phyloP scores from a whole-genome alignment of 1,140 invertebrate genomes.

The Stegodyphus dumicola region DNA sequence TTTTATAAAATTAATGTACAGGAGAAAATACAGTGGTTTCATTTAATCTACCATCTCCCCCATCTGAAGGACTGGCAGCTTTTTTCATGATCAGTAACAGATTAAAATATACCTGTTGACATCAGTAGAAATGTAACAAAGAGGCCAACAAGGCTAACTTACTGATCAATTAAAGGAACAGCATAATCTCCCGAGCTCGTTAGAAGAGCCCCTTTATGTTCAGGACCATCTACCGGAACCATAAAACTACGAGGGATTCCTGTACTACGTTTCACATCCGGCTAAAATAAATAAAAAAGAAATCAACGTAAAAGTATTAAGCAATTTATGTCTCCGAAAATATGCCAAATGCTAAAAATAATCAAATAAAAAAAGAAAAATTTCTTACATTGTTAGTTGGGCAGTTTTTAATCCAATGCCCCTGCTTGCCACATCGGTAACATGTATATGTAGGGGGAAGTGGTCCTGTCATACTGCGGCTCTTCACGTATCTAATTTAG shows the following conservation, averaged over 20 bases:
- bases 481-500: conserved; percentile 72
- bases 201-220: conserved; percentile 91
- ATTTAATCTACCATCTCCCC: too few species aligned
- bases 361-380: conserved; percentile 42
- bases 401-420: conserved; percentile 74
- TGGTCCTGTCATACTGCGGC: conserved; percentile 84
- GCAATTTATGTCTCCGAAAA: neutral
- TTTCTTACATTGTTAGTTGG: conserved; percentile 73
- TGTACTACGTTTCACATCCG: conserved; percentile 89
- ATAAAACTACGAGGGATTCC: conserved; percentile 98
- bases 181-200: conserved; percentile 92
- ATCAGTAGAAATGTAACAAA: too few species aligned
- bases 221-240: conserved; percentile 89
- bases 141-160: conserved; percentile 69
- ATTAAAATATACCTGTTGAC: too few species aligned
- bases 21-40: too few species aligned
- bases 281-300: conserved; percentile 56
- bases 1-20: too few species aligned
- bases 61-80: too few species aligned
- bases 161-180: conserved; percentile 91
- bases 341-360: conserved; percentile 11
- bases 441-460: conserved; percentile 88
- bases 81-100: too few species aligned
- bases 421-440: conserved; percentile 73
- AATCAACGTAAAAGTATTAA: neutral